Evolutionary conservation across 2,113 vertebrate genomes (phyloP).

Genomic region (Seriola rivoliana): DNA sequence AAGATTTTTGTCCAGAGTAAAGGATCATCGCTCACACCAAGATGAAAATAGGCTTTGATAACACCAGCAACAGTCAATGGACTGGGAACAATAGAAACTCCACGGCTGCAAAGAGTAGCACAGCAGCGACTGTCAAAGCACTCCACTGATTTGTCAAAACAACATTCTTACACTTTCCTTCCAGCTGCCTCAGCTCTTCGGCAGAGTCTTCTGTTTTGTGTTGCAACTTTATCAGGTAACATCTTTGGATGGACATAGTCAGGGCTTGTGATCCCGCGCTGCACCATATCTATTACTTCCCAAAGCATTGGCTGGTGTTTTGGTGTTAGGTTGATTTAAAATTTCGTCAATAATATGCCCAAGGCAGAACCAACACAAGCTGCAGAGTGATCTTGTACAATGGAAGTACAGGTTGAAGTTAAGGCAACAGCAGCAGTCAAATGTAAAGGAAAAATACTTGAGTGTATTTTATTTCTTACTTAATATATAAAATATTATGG

Average conservation of each 20-base stretch:
- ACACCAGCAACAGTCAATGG: constrained; percentile 42
- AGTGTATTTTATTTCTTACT: constrained; percentile 4
- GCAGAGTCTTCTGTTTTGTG: not conserved
- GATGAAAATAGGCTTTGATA: constrained; percentile 57
- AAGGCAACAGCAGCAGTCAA: not conserved
- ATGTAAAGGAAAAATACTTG: constrained; percentile 7
- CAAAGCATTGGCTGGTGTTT: constrained; percentile 25
- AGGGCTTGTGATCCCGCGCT: not conserved
- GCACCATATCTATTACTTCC: not conserved
- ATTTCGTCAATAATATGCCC: constrained; percentile 19
- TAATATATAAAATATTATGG: not conserved
- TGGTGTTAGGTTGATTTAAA: constrained; percentile 22
- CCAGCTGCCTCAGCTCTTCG: constrained; percentile 13
- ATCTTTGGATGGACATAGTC: constrained; percentile 19
- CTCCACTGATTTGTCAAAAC: constrained; percentile 58
- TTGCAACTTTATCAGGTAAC: constrained; percentile 24
- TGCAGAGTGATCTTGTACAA: not conserved
- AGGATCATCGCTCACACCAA: constrained; percentile 48
- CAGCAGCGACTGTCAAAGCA: constrained; percentile 45
- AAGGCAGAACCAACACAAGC: not conserved
- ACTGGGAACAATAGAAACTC: constrained; percentile 36
- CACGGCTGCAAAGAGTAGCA: constrained; percentile 25
- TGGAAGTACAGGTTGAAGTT: not conserved
- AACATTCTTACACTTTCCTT: constrained; percentile 37
- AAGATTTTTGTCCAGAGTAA: constrained; percentile 42